Conservation (phyloP, 2,888 invertebrate species). For the Ornithoptera priamus region DNA sequence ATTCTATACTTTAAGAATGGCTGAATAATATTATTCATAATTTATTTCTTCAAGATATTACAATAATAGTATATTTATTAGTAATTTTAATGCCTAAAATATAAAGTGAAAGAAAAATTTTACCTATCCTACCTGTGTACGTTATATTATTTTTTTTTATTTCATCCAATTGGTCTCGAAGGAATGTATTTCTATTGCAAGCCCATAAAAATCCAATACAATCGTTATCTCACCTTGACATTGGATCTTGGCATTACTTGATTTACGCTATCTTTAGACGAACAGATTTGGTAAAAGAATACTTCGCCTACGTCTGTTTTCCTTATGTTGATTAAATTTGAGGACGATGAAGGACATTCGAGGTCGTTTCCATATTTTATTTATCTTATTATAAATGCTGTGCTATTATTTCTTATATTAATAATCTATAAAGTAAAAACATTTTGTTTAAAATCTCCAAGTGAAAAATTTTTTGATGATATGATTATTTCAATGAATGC, state of each 20-base stretch:
- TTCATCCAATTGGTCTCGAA: background rate
- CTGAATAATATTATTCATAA: too few relatives aligned
- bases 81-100: too few relatives aligned
- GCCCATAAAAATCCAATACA: constrained; percentile 6
- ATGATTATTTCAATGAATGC: too few relatives aligned
- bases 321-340: constrained; percentile 16
- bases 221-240: constrained; percentile 28
- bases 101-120: too few relatives aligned
- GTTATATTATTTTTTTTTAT: background rate
- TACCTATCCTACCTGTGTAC: too few relatives aligned
- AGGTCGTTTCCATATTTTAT: constrained; percentile 9
- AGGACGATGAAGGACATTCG: constrained; percentile 15
- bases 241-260: constrained; percentile 26
- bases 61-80: too few relatives aligned
- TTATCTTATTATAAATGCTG: background rate
- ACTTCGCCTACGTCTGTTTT: constrained; percentile 6
- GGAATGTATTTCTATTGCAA: background rate
- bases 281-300: constrained; percentile 17
- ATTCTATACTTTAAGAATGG: too few relatives aligned
- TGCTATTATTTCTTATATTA: background rate
- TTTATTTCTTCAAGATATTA: too few relatives aligned
- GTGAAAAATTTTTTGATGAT: too few relatives aligned
- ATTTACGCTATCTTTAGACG: constrained; percentile 8
- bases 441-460: background rate
- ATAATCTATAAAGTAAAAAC: background rate